These are phyloP conservation scores for Saccostrea glomerata DNA, from an alignment of 1,140 invertebrate species.

Conservation along the genomic window DNA sequence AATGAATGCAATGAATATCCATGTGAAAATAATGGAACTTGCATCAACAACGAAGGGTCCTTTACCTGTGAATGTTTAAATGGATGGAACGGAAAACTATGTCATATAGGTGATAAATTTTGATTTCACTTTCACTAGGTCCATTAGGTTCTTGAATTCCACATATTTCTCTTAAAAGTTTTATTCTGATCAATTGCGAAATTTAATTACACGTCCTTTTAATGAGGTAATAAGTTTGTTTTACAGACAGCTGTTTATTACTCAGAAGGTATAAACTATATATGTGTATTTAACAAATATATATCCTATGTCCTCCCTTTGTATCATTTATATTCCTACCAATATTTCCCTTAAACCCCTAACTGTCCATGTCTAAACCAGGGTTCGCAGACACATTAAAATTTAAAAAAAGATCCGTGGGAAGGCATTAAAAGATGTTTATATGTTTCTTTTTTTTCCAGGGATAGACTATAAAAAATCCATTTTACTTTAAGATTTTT, in stretches of 20 bases:
- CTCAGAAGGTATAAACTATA: neutral
- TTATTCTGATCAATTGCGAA: neutral
- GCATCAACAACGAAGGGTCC: constrained; percentile 37
- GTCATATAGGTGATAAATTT: constrained; percentile 42
- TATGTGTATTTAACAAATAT: neutral
- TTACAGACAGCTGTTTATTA: neutral
- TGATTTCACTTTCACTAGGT: neutral
- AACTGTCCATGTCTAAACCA: neutral
- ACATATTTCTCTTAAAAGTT: neutral
- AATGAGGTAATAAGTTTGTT: constrained; percentile 40
- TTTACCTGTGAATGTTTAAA: constrained; percentile 39
- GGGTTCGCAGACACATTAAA: neutral
- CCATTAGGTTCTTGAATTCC: neutral
- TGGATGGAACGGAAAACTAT: constrained; percentile 42
- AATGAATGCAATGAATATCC: constrained; percentile 49
- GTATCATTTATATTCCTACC: neutral
- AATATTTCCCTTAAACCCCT: neutral
- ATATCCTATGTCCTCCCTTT: neutral
- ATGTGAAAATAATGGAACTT: constrained; percentile 52
- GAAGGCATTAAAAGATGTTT: too few species aligned
- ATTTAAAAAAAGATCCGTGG: neutral
- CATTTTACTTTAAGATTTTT: neutral
- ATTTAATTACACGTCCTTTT: constrained; percentile 3
- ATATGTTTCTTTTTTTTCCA: neutral
- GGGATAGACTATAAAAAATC: neutral